Evolutionary conservation across 2,888 invertebrate species (phyloP).

Genomic region (Alentia gelatinosa): DNA sequence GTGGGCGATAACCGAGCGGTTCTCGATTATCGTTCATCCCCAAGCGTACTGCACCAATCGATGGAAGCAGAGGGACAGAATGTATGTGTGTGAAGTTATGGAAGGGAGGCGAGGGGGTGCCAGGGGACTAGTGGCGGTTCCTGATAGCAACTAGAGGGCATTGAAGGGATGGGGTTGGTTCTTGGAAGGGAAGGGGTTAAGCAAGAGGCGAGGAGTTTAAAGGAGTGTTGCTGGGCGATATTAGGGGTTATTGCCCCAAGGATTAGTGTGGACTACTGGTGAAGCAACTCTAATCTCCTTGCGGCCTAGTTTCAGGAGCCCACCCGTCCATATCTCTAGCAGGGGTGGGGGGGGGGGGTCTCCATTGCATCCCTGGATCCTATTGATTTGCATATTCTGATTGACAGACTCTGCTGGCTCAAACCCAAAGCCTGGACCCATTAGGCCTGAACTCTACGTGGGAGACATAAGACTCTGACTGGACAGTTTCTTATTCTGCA

Average conservation of each 20-base stretch:
- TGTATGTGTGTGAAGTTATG: neutral
- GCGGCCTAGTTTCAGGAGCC: neutral
- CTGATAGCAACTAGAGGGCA: too few relatives aligned
- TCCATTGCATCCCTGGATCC: neutral
- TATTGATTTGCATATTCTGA: slow-evolving; percentile 22
- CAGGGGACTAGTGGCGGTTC: neutral
- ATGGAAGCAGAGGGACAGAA: neutral
- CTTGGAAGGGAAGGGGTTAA: neutral
- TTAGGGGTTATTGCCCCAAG: neutral
- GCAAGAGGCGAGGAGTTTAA: neutral
- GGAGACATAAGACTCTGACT: too few relatives aligned
- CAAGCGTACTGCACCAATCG: neutral
- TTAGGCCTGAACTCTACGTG: too few relatives aligned
- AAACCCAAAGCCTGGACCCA: neutral
- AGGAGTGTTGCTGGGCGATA: neutral
- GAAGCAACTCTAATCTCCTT: neutral
- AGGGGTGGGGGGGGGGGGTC: too few relatives aligned
- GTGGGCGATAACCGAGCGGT: neutral
- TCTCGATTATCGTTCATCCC: neutral
- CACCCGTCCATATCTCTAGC: too few relatives aligned
- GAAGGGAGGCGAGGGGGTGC: neutral
- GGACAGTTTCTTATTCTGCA: too few relatives aligned
- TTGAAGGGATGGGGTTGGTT: neutral
- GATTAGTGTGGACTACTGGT: neutral
- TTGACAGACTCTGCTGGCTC: neutral